These are phyloP conservation scores for Platyscapa corneri DNA, from an alignment of 1,140 invertebrate genomes.

Conservation along the genomic window DNA sequence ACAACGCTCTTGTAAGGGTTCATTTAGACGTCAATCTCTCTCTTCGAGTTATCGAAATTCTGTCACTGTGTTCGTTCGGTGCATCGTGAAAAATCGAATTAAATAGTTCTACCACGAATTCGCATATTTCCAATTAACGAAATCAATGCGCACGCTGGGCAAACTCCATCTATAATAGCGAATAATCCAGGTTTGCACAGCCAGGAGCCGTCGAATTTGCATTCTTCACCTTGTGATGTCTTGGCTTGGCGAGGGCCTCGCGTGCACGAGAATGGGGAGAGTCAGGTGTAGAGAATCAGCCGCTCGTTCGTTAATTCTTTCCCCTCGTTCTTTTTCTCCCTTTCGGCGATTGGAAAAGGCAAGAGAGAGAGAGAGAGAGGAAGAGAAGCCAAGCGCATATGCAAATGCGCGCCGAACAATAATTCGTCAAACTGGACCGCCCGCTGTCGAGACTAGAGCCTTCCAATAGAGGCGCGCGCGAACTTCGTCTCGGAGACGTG, in stretches of 20 bases:
- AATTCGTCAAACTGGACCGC: constrained; percentile 42
- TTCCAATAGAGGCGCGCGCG: neutral
- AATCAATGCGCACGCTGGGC: constrained; percentile 1
- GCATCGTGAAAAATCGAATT: constrained; percentile 45
- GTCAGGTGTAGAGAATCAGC: constrained; percentile 44
- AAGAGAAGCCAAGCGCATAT: neutral
- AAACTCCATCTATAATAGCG: neutral
- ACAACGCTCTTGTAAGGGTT: neutral
- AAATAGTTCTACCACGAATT: constrained; percentile 21
- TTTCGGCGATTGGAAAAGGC: neutral
- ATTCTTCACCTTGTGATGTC: neutral
- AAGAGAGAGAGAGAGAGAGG: neutral
- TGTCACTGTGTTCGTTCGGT: neutral
- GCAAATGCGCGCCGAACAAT: constrained; percentile 42
- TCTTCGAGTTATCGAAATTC: neutral
- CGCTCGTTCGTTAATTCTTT: constrained; percentile 29
- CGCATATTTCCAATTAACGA: constrained; percentile 35
- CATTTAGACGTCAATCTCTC: neutral
- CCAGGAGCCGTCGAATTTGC: neutral
- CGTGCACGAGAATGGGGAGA: neutral
- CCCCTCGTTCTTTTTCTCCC: neutral
- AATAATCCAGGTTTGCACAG: neutral
- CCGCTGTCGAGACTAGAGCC: constrained; percentile 33
- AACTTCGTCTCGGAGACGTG: constrained; percentile 62
- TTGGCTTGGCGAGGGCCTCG: neutral